Evolutionary conservation across 1,140 invertebrate species (phyloP).

Genomic region (Diachasmimorpha longicaudata): DNA sequence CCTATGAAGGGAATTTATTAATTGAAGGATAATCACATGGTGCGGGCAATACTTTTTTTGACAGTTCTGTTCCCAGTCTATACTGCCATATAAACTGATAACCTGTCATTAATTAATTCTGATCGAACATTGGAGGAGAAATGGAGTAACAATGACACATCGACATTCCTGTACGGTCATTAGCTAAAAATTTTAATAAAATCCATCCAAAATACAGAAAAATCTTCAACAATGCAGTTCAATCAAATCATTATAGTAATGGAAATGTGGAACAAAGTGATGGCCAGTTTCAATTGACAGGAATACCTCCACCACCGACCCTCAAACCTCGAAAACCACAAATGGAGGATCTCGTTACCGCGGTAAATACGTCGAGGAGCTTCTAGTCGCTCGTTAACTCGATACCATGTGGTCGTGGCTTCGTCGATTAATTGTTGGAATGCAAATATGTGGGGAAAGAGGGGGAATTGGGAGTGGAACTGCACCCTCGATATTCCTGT

Average conservation of each 20-base stretch:
- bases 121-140: no score
- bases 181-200: no score
- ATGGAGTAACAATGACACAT: no score
- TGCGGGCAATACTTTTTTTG: no score
- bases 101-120: no score
- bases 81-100: no score
- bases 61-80: no score
- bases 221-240: no score
- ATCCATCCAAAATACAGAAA: no score
- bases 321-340: conserved; percentile 16
- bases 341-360: conserved; percentile 23
- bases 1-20: no score
- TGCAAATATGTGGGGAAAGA: conserved; percentile 13
- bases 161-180: no score
- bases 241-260: background rate
- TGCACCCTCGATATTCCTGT: conserved; percentile 3
- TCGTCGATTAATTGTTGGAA: conserved; percentile 22
- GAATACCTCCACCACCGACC: background rate
- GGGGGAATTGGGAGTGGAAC: background rate
- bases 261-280: background rate
- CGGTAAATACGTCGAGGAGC: conserved; percentile 16
- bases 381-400: conserved; percentile 23
- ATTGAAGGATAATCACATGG: no score
- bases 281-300: background rate
- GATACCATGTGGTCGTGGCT: conserved; percentile 10